Conservation (phyloP, 2,113 vertebrate genomes). For the Mirounga angustirostris region DNA sequence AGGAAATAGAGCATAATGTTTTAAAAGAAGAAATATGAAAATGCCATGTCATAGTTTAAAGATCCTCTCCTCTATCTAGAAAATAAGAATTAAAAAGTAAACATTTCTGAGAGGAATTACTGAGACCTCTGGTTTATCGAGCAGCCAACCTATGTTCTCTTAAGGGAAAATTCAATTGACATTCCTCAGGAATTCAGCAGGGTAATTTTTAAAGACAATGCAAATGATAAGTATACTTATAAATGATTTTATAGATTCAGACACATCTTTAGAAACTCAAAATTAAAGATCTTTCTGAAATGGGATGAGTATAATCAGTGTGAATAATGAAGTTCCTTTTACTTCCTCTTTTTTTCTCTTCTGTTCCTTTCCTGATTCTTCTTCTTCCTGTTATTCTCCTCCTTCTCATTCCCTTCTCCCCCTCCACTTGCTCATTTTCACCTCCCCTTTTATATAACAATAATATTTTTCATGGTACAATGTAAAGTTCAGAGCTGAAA, state of each 20-base stretch:
- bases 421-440: not conserved
- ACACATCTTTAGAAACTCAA: not conserved
- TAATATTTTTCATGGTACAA: not conserved
- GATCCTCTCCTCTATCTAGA: not conserved
- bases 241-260: not conserved
- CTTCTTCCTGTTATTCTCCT: not conserved
- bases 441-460: not conserved
- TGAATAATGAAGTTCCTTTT: not conserved
- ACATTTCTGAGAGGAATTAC: not conserved
- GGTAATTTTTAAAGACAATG: not conserved
- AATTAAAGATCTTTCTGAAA: not conserved
- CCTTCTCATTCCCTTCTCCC: not conserved
- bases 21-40: not conserved
- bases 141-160: fast-evolving
- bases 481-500: not conserved
- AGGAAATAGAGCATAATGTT: not conserved
- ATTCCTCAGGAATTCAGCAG: not conserved
- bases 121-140: not conserved
- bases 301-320: not conserved
- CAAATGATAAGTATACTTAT: not conserved
- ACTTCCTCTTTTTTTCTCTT: not conserved
- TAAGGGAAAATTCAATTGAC: not conserved
- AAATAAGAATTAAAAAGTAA: not conserved
- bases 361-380: not conserved
- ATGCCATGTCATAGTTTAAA: not conserved